A percentile compares a stretch with the other conserved stretches of the same genome.
Conservation (phyloP, 2,113 vertebrate genomes). For the Anthoscopus minutus region DNA sequence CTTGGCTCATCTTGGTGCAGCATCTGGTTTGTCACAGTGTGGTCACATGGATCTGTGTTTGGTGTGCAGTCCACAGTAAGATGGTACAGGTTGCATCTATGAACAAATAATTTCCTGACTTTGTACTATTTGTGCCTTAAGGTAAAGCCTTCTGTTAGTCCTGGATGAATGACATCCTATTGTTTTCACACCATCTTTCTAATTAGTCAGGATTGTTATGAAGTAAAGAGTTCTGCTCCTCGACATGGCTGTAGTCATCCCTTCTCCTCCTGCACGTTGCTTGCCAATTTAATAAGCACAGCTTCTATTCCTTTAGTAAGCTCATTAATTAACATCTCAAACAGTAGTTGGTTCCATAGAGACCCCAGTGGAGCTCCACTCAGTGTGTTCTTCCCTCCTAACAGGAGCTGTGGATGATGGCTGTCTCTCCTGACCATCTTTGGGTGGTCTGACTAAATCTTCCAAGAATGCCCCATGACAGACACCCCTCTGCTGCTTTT, state of each 20-base stretch:
- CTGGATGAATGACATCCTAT: not conserved
- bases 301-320: not conserved
- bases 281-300: not conserved
- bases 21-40: not conserved
- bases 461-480: not conserved
- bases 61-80: not conserved
- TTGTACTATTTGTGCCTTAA: not conserved
- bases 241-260: not conserved
- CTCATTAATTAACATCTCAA: not conserved
- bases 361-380: not conserved
- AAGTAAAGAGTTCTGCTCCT: not conserved
- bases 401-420: not conserved
- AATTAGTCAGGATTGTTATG: not conserved
- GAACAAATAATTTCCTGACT: not conserved
- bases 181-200: not conserved
- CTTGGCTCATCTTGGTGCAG: not conserved
- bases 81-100: not conserved
- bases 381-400: not conserved
- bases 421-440: not conserved
- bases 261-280: not conserved
- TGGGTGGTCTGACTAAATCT: not conserved
- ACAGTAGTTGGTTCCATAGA: not conserved
- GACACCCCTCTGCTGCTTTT: not conserved
- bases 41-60: not conserved
- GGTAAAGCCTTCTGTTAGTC: not conserved